Evolutionary conservation across 2,113 vertebrate species (phyloP).

Genomic region (Thomomys bottae): DNA sequence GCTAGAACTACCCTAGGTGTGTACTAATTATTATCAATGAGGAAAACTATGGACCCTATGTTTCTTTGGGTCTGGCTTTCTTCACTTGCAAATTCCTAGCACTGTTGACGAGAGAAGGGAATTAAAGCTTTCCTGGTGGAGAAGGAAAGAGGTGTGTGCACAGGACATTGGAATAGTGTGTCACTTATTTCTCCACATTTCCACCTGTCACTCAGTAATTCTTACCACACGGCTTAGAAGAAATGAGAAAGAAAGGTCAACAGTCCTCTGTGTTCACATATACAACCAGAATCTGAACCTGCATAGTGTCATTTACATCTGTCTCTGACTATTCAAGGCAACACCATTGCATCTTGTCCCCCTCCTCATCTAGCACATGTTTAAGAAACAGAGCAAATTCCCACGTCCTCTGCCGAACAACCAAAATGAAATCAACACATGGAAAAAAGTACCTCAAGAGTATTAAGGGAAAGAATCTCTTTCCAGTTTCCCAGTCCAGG

Average conservation of each 20-base stretch:
- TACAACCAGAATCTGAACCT: not conserved
- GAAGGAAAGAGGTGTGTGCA: not conserved
- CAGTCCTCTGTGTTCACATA: not conserved
- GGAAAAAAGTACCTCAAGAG: constrained; percentile 70
- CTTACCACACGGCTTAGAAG: not conserved
- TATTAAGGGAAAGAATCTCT: constrained; percentile 53
- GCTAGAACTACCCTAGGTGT: too few relatives aligned
- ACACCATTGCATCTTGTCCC: constrained; percentile 29
- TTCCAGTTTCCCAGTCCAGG: constrained; percentile 44
- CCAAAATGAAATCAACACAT: constrained; percentile 57
- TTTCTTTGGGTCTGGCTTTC: too few relatives aligned
- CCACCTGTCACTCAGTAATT: not conserved
- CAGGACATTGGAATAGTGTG: not conserved
- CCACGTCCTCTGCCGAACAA: constrained; percentile 49
- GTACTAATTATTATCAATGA: too few relatives aligned
- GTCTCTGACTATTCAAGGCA: not conserved
- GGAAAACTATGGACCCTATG: too few relatives aligned
- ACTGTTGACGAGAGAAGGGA: constrained; percentile 1
- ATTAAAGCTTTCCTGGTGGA: not conserved
- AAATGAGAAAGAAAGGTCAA: not conserved
- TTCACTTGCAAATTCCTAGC: not conserved
- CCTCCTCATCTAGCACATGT: not conserved
- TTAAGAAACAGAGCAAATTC: constrained; percentile 31
- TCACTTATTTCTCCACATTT: not conserved
- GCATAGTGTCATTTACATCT: not conserved